These are phyloP conservation scores for Silurus asotus DNA, from an alignment of 2,113 vertebrate genomes.

Conservation along the genomic window DNA sequence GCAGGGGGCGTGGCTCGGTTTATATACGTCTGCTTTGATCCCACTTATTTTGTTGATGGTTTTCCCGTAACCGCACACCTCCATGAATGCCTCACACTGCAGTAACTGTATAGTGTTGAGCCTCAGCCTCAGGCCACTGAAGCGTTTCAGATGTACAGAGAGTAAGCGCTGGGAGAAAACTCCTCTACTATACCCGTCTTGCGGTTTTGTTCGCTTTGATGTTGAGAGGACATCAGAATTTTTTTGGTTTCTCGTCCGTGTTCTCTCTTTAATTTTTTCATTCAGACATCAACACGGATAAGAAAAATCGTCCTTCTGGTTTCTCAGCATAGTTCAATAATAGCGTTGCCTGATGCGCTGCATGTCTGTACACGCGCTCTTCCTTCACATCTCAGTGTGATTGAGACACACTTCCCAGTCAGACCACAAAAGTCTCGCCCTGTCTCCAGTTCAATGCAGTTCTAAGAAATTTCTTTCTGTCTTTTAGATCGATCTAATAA, in stretches of 20 bases:
- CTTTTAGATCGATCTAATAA: not conserved
- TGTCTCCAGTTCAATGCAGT: not conserved
- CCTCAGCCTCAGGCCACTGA: not conserved
- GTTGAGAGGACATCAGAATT: not conserved
- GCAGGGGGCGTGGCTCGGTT: not conserved
- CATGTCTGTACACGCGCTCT: conserved; percentile 32
- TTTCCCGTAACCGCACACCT: not conserved
- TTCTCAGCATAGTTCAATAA: conserved; percentile 45
- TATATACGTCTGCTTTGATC: too few species aligned
- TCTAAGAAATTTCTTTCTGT: not conserved
- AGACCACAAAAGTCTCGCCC: not conserved
- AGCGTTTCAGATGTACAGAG: not conserved
- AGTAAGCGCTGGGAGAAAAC: conserved; percentile 26
- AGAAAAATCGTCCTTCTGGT: conserved; percentile 32
- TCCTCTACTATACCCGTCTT: not conserved
- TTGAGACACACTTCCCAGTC: conserved; percentile 1
- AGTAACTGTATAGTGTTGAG: not conserved
- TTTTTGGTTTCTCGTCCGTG: not conserved
- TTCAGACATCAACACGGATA: not conserved
- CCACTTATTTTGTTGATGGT: not conserved
- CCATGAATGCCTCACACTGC: not conserved
- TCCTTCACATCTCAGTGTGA: not conserved
- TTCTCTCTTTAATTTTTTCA: not conserved
- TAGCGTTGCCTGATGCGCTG: not conserved
- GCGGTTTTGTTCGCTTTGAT: conserved; percentile 28